phyloP scores from a whole-genome alignment of 2,113 vertebrate genomes.

The Origma solitaria region DNA sequence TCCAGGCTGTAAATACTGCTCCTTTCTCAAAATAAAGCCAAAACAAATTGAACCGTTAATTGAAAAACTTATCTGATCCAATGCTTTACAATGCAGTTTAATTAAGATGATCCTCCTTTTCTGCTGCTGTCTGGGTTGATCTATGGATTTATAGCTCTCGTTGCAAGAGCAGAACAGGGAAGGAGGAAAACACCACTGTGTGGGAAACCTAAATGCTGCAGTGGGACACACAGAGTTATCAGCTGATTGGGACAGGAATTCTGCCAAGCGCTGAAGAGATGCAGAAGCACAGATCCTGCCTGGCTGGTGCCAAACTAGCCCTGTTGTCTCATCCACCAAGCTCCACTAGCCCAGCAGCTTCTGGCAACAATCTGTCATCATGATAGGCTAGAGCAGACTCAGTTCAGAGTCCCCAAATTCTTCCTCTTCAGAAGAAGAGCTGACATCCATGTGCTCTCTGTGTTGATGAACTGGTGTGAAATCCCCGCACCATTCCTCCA shows the following conservation, averaged over 20 bases:
- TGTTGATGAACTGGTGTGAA: background rate
- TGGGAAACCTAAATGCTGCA: background rate
- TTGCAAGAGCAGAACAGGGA: background rate
- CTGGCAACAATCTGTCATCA: rapidly evolving
- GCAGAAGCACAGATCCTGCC: background rate
- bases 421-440: background rate
- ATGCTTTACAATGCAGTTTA: background rate
- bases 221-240: background rate
- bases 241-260: background rate
- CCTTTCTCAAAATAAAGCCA: background rate
- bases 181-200: rapidly evolving
- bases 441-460: background rate
- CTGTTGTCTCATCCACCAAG: background rate
- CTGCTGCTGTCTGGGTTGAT: background rate
- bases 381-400: background rate
- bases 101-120: background rate
- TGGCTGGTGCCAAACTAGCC: background rate
- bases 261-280: background rate
- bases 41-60: background rate
- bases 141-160: background rate
- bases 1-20: background rate
- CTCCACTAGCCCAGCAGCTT: background rate
- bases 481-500: background rate
- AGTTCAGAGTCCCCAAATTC: background rate
- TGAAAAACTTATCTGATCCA: background rate